Evolutionary conservation across 2,113 vertebrate species (phyloP), one percentile per base, ranked within the genome.

Genomic region (Mustela nigripes): DNA sequence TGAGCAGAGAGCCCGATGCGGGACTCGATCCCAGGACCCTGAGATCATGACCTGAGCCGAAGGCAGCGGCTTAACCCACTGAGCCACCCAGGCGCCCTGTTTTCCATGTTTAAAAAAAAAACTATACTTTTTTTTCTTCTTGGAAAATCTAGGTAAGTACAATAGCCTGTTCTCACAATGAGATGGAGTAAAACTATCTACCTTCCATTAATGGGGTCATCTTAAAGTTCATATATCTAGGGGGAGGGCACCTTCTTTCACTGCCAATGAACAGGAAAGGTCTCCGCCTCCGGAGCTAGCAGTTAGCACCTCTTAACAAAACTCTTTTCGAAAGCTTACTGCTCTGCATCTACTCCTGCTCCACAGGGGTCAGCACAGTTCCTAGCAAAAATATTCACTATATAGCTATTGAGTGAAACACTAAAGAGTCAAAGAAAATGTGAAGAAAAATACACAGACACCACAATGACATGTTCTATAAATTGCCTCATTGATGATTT

Each of bases 371-470:
- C 56, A 84, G 48, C 76, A 62, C 2, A 7, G 31, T 33, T 89
- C 53, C 50, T 4, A 63, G 36, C 11, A 7, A 3, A 73, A 48
- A 50, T 21, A 24, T 16, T 69, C 56, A 31, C 12, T n/a, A 6
- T 24, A 26, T 1, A 81, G 58, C 33, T 58, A n/a, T 9, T 33
- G 26, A 95, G 86, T 22, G 22, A 58, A 67, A 58, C 6, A 33
- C 16, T 42, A 69, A 76, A 22, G 87, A 90, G 53, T 63, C 84
- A 65, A 36, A 97, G 80, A 80, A 89, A 82, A 88, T 50, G 48
- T 24, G n/a, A 58, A 65, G 80, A 82, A 95, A 78, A 81, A 95
- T 95, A 88, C 95, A 74, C 56, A 89, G 18, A 21, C 5, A 69
- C 56, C 56, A 53, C 16, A n/a, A 56, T 62, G 65, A 92, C 50